These are phyloP conservation scores for Lamproptera curius DNA, from an alignment of 2,888 invertebrate genomes.

Conservation along the genomic window DNA sequence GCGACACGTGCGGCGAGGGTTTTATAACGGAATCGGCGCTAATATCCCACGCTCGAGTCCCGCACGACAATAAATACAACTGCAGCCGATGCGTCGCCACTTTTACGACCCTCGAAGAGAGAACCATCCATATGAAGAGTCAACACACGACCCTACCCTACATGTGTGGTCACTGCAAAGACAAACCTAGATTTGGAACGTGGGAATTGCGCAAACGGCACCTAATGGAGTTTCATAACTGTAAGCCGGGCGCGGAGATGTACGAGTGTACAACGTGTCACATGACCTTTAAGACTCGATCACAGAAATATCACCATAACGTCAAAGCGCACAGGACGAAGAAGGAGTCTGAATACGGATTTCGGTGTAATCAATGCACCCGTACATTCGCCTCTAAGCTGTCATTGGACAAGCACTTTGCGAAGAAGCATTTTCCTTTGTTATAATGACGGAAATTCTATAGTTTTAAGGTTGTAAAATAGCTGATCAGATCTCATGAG, in stretches of 20 bases:
- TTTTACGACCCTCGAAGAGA: slow-evolving; percentile 59
- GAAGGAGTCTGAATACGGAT: slow-evolving; percentile 66
- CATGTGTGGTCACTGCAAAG: slow-evolving; percentile 67
- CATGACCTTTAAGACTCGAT: slow-evolving; percentile 66
- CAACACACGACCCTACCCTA: slow-evolving; percentile 63
- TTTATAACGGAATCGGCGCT: slow-evolving; percentile 66
- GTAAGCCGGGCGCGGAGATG: slow-evolving; percentile 64
- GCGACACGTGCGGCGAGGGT: slow-evolving; percentile 68
- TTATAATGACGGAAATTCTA: slow-evolving; percentile 30
- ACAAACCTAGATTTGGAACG: slow-evolving; percentile 64
- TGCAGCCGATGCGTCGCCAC: slow-evolving; percentile 67
- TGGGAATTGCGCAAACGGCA: slow-evolving; percentile 66
- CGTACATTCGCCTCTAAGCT: slow-evolving; percentile 72
- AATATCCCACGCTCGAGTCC: slow-evolving; percentile 58
- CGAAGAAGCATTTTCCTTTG: slow-evolving; percentile 72
- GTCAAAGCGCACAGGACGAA: slow-evolving; percentile 65
- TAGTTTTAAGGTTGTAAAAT: too few species aligned
- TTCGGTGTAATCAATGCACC: slow-evolving; percentile 69
- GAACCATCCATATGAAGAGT: slow-evolving; percentile 60
- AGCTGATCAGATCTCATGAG: too few species aligned
- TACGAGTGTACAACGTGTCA: slow-evolving; percentile 70
- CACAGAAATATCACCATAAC: slow-evolving; percentile 69
- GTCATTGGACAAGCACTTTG: slow-evolving; percentile 74
- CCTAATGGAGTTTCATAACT: slow-evolving; percentile 66
- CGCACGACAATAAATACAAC: slow-evolving; percentile 64